Conservation (phyloP, 2,113 vertebrate genomes). For the Pimephales promelas region DNA sequence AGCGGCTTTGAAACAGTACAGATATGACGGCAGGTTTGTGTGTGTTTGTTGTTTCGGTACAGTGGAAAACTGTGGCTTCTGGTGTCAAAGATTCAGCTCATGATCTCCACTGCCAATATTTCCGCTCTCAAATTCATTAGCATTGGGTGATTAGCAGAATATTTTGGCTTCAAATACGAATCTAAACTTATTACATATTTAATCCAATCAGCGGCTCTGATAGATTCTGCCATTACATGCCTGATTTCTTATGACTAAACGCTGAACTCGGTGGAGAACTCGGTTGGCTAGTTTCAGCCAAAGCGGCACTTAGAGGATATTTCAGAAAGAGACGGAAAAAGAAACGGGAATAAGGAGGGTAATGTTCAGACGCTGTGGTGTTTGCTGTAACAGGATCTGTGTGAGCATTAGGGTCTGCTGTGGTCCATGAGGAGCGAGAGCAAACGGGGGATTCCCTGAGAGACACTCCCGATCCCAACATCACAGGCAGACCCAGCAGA, state of each 20-base stretch:
- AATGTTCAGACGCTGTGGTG: not conserved
- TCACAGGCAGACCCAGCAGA: constrained; percentile 54
- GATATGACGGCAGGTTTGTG: not conserved
- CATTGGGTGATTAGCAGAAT: constrained; percentile 68
- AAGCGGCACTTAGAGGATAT: not conserved
- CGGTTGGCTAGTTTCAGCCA: constrained; percentile 19
- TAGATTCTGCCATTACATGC: constrained; percentile 57
- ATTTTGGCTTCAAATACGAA: constrained; percentile 70
- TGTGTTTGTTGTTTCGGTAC: not conserved
- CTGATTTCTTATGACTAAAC: constrained; percentile 52
- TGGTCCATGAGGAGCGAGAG: constrained; percentile 47
- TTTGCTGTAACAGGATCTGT: constrained; percentile 33
- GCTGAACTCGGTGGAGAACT: constrained; percentile 33
- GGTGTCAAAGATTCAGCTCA: constrained; percentile 12
- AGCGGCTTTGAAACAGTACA: not conserved
- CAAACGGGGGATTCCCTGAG: constrained; percentile 35
- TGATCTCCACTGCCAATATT: constrained; percentile 53
- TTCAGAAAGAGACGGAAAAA: constrained; percentile 7
- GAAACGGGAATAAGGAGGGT: not conserved
- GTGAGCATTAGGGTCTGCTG: constrained; percentile 15
- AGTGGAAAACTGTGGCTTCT: not conserved
- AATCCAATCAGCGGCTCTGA: constrained; percentile 73
- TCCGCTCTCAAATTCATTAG: constrained; percentile 64
- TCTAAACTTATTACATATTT: constrained; percentile 70
- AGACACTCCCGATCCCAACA: constrained; percentile 50